Evolutionary conservation across 2,113 vertebrate genomes (phyloP).

Genomic region (Astur gentilis): DNA sequence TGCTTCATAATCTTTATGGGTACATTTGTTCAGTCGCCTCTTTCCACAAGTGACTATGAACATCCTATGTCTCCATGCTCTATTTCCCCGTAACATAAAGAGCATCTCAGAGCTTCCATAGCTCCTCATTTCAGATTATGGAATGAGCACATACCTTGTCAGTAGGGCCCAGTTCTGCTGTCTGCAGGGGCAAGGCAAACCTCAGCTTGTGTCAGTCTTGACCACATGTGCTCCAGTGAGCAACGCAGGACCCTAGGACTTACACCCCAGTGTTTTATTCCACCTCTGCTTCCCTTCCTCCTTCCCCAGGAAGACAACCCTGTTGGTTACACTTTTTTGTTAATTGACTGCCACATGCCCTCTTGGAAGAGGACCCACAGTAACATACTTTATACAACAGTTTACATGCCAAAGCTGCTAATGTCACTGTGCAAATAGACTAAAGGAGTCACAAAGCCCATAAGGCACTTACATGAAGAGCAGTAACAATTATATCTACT

Average conservation of each 20-base stretch:
- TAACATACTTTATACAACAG: background rate
- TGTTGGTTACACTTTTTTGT: background rate
- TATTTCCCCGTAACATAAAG: background rate
- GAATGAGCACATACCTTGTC: background rate
- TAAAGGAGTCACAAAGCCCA: background rate
- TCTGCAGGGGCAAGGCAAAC: background rate
- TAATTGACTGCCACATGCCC: background rate
- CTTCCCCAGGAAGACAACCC: background rate
- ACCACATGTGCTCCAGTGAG: background rate
- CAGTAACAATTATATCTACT: background rate
- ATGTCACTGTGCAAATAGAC: background rate
- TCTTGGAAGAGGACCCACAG: background rate
- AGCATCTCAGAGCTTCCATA: background rate
- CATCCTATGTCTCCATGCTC: background rate
- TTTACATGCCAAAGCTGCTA: background rate
- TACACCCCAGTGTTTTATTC: background rate
- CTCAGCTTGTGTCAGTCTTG: background rate
- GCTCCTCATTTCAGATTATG: rapidly evolving
- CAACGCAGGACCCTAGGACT: background rate
- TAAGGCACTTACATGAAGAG: background rate
- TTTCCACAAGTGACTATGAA: background rate
- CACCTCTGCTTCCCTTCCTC: background rate
- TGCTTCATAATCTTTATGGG: background rate
- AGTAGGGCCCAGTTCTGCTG: background rate
- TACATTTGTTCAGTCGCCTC: background rate